Percentiles rank a stretch among this genome's conserved stretches.
Conservation (phyloP, 2,113 vertebrate species). For the Oenanthe melanoleuca region DNA sequence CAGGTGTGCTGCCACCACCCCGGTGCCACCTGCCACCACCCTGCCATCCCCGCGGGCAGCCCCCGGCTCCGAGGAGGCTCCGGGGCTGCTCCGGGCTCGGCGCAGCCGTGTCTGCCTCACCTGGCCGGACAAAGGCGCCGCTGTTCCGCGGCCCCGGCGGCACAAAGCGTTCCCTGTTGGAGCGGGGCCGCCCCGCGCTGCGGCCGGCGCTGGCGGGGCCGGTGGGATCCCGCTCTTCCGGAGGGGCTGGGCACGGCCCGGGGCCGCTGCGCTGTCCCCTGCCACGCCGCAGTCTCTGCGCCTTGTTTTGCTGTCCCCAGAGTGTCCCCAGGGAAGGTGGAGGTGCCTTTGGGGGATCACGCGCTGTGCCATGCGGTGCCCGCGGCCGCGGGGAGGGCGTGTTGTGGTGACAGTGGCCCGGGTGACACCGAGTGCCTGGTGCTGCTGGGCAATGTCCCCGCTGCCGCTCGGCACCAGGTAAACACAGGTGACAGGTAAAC, state of each 20-base stretch:
- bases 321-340: background rate
- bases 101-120: background rate
- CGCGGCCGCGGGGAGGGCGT: accelerated
- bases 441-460: background rate
- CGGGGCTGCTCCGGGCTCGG: background rate
- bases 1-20: background rate
- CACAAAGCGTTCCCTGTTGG: constrained; percentile 47
- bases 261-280: background rate
- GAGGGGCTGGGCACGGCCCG: background rate
- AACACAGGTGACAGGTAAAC: background rate
- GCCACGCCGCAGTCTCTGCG: accelerated
- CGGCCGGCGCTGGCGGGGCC: background rate
- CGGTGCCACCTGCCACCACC: background rate
- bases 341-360: background rate
- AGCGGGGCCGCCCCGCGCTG: background rate
- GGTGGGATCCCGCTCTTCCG: background rate
- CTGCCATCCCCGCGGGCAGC: background rate
- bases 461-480: background rate
- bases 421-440: background rate
- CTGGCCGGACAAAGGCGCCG: constrained; percentile 1
- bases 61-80: background rate
- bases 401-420: accelerated
- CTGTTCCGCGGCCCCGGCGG: background rate
- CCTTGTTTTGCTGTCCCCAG: background rate
- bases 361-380: accelerated